Conservation (phyloP, 2,888 invertebrate species). For the Myathropa florea region DNA sequence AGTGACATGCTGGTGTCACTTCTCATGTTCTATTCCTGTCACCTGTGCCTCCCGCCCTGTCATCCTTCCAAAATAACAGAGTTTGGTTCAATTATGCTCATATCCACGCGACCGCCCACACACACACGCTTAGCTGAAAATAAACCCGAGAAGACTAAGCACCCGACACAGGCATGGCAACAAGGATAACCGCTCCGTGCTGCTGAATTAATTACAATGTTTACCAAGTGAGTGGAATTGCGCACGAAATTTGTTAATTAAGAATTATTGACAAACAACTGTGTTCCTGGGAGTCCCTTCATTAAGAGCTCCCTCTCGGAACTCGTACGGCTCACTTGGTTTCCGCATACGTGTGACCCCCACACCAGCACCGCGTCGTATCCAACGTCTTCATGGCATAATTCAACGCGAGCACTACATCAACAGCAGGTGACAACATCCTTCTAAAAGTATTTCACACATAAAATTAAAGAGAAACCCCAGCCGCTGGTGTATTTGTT, state of each 20-base stretch:
- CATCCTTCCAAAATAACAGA: not conserved
- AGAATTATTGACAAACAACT: conserved; percentile 49
- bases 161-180: not conserved
- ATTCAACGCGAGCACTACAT: conserved; percentile 19
- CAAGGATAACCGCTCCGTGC: not conserved
- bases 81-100: not conserved
- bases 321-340: too few relatives aligned
- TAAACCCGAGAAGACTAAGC: not conserved
- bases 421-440: conserved; percentile 52
- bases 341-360: not conserved
- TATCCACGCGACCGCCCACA: not conserved
- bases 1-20: not conserved
- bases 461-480: conserved; percentile 9
- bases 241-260: conserved; percentile 50
- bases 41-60: not conserved
- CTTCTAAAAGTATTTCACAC: conserved; percentile 29
- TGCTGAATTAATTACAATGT: conserved; percentile 30
- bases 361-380: conserved; percentile 1
- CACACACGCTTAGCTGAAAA: not conserved
- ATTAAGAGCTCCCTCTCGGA: too few relatives aligned
- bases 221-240: conserved; percentile 23
- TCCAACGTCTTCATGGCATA: conserved; percentile 29
- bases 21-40: not conserved
- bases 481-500: conserved; percentile 23
- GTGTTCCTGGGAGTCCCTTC: not conserved